These are phyloP conservation scores for Cheumatopsyche charites DNA, from an alignment of 1,140 invertebrate genomes.

Conservation along the genomic window DNA sequence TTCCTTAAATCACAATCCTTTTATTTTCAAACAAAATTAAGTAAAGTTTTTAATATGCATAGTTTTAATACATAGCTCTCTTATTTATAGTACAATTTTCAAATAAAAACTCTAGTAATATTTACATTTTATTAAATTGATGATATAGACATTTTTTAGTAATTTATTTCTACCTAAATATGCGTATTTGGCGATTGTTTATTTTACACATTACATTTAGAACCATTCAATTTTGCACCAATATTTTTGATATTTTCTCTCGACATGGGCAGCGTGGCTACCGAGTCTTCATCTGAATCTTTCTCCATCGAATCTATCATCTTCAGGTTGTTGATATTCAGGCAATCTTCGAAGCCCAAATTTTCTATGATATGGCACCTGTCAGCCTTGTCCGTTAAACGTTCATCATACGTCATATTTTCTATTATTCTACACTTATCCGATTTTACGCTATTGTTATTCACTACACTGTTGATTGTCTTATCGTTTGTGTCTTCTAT, in stretches of 20 bases:
- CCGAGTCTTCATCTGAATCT: conserved; percentile 52
- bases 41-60: too few species aligned
- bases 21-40: too few species aligned
- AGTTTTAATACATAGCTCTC: too few species aligned
- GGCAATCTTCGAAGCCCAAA: conserved; percentile 56
- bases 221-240: background rate
- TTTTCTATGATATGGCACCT: conserved; percentile 61
- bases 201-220: conserved; percentile 28
- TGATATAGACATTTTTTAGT: conserved; percentile 1
- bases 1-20: too few species aligned
- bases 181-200: background rate
- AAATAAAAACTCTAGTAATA: background rate
- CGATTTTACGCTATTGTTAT: conserved; percentile 52
- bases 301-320: conserved; percentile 56
- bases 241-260: conserved; percentile 10
- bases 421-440: conserved; percentile 53
- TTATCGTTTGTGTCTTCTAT: conserved; percentile 49
- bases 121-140: conserved; percentile 10
- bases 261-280: conserved; percentile 40
- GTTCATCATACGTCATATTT: conserved; percentile 50
- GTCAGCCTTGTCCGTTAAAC: conserved; percentile 51
- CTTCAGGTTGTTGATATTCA: conserved; percentile 56
- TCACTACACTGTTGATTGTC: conserved; percentile 49
- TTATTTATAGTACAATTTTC: too few species aligned
- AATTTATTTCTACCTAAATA: background rate